Evolutionary conservation across 2,113 vertebrate genomes (phyloP).

Genomic region (Gasterosteus nipponicus): DNA sequence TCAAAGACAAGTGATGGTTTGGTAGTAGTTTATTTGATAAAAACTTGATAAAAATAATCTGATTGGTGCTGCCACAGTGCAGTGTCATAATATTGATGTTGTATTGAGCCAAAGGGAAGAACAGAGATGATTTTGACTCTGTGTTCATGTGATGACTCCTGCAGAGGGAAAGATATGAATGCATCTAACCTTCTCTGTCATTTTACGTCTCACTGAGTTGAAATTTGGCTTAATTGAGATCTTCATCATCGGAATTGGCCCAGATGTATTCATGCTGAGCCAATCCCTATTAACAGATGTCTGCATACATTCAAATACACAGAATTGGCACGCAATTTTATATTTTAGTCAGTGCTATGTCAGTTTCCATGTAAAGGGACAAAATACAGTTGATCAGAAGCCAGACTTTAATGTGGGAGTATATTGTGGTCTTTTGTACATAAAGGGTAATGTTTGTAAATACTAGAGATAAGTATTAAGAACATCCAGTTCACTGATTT

Average conservation of each 20-base stretch:
- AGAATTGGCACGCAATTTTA: background rate
- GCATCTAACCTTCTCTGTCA: conserved; percentile 44
- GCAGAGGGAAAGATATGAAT: conserved; percentile 2
- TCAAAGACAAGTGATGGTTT: background rate
- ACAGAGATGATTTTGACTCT: conserved; percentile 3
- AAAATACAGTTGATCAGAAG: background rate
- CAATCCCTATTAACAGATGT: conserved; percentile 31
- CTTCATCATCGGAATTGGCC: conserved; percentile 37
- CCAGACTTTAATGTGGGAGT: background rate
- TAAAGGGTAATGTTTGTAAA: background rate
- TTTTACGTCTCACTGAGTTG: conserved; percentile 30
- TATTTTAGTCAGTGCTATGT: conserved; percentile 7
- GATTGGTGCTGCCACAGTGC: background rate
- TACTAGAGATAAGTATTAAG: background rate
- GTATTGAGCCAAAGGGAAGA: background rate
- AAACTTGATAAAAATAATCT: background rate
- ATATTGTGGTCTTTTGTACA: background rate
- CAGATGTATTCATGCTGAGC: conserved; percentile 16
- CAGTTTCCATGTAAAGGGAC: conserved; percentile 9
- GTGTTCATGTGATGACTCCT: background rate
- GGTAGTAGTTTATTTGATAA: background rate
- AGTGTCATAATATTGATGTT: background rate
- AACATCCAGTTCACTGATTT: background rate
- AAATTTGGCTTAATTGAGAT: conserved; percentile 40
- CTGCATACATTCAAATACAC: conserved; percentile 29